These are phyloP conservation scores for Delichon dasypus DNA, from an alignment of 2,797 vertebrate species.

Conservation along the genomic window DNA sequence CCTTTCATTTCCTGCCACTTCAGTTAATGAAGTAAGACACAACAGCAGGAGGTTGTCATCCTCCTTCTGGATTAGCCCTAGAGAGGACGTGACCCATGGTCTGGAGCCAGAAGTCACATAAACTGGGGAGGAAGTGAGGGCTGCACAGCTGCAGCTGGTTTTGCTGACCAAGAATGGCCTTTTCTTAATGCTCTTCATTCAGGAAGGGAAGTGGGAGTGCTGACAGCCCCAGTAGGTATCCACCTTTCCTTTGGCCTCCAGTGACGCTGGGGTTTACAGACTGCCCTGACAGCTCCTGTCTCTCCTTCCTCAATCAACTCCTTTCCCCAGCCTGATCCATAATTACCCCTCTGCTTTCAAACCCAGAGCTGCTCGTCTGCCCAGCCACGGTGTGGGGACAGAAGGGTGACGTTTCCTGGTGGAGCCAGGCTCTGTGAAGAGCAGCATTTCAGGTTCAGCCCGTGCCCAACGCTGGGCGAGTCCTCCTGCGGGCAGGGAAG, in stretches of 20 bases:
- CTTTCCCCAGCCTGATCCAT: neutral
- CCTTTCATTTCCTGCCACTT: constrained; percentile 60
- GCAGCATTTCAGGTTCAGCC: neutral
- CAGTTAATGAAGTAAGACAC: constrained; percentile 62
- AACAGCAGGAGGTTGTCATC: constrained; percentile 64
- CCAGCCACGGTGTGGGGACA: neutral
- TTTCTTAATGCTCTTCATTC: neutral
- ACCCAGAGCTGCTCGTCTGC: neutral
- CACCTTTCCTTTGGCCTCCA: neutral
- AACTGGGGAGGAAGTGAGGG: neutral
- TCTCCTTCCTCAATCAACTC: neutral
- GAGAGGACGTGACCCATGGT: constrained; percentile 52
- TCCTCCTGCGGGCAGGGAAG: neutral
- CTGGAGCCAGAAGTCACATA: constrained; percentile 42
- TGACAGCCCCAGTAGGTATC: neutral
- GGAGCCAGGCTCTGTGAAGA: neutral
- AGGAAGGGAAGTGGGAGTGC: neutral
- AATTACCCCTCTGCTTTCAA: neutral
- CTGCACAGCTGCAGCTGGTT: neutral
- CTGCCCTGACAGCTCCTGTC: neutral
- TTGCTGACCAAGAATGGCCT: neutral
- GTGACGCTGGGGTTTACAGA: neutral
- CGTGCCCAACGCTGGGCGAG: neutral
- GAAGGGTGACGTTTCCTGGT: neutral
- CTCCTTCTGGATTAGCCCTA: constrained; percentile 58